phyloP scores from a whole-genome alignment of 1,140 invertebrate genomes.

The Palaemon carinicauda region DNA sequence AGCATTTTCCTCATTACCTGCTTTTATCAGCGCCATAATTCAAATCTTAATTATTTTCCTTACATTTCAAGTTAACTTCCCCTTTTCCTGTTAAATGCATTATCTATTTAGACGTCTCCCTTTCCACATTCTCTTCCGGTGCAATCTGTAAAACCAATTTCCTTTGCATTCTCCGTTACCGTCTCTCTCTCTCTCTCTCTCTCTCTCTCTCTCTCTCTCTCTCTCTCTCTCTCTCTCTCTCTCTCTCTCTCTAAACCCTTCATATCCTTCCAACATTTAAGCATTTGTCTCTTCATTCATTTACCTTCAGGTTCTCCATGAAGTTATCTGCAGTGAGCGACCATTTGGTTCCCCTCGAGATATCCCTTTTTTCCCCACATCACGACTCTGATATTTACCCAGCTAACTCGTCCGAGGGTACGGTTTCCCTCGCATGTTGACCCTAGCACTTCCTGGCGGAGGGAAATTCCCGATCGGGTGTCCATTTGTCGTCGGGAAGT shows the following conservation, averaged over 20 bases:
- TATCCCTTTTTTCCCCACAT: neutral
- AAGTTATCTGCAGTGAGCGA: neutral
- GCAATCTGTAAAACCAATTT: neutral
- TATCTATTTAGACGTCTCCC: neutral
- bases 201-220: neutral
- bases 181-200: neutral
- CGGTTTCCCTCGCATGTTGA: too few relatives aligned
- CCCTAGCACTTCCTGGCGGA: too few relatives aligned
- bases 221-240: neutral
- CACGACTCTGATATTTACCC: too few relatives aligned
- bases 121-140: neutral
- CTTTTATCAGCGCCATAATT: neutral
- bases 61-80: neutral
- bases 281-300: neutral
- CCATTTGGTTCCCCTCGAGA: neutral
- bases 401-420: too few relatives aligned
- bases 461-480: too few relatives aligned
- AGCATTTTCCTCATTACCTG: neutral
- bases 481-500: too few relatives aligned
- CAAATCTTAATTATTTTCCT: neutral
- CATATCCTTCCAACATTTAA: neutral
- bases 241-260: neutral
- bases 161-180: neutral
- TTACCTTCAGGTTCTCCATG: neutral
- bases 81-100: neutral